phyloP scores from a whole-genome alignment of 2,888 invertebrate genomes.

The Xestia ashworthii region DNA sequence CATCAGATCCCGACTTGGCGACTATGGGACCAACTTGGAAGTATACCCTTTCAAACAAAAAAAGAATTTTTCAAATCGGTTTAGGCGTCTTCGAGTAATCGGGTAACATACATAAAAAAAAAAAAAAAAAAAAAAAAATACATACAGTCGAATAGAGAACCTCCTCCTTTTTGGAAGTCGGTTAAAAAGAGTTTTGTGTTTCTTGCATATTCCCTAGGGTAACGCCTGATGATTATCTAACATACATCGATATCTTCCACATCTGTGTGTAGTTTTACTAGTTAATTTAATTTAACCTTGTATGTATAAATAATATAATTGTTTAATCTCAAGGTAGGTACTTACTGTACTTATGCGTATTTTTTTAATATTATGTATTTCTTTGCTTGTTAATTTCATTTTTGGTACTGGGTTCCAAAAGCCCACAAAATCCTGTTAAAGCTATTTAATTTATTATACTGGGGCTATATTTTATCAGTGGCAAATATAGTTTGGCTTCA shows the following conservation, averaged over 20 bases:
- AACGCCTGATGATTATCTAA: background rate
- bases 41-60: too few relatives aligned
- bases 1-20: too few relatives aligned
- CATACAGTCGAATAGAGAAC: too few relatives aligned
- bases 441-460: background rate
- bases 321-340: slow-evolving; percentile 59
- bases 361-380: slow-evolving; percentile 24
- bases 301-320: slow-evolving; percentile 22
- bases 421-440: slow-evolving; percentile 4
- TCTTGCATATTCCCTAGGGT: too few relatives aligned
- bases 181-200: too few relatives aligned
- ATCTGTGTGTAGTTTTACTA: background rate
- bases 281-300: background rate
- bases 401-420: slow-evolving; percentile 5
- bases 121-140: too few relatives aligned
- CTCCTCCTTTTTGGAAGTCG: too few relatives aligned
- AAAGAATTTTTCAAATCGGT: too few relatives aligned
- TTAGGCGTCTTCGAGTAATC: too few relatives aligned
- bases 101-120: too few relatives aligned
- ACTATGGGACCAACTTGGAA: too few relatives aligned
- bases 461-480: background rate
- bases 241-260: background rate
- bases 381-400: slow-evolving; percentile 23
- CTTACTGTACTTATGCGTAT: slow-evolving; percentile 42
- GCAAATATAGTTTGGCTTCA: background rate